phyloP scores from a whole-genome alignment of 2,797 vertebrate genomes.

The Myotis vivesi region DNA sequence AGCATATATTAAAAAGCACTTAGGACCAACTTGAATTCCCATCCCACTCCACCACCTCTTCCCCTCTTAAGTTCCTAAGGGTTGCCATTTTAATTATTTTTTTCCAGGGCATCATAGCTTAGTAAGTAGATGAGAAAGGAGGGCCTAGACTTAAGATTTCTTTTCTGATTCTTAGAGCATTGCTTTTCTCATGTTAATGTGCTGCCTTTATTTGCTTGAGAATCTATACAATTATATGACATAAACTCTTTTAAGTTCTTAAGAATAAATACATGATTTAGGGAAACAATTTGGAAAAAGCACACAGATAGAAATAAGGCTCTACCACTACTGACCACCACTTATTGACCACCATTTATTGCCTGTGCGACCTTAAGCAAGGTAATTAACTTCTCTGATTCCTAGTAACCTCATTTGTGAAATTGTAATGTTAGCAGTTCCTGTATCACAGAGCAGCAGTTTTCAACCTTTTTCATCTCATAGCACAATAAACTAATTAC shows the following conservation, averaged over 20 bases:
- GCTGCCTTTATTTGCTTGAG: neutral
- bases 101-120: neutral
- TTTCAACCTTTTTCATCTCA: neutral
- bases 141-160: neutral
- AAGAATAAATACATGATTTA: neutral
- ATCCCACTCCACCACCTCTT: no score
- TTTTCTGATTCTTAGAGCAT: neutral
- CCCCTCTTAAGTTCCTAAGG: neutral
- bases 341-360: neutral
- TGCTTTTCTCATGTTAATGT: neutral
- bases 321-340: neutral
- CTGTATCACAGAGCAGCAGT: neutral
- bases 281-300: constrained; percentile 8
- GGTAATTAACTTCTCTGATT: neutral
- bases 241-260: constrained; percentile 19
- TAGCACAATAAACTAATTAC: neutral
- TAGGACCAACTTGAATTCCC: neutral
- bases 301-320: neutral
- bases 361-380: neutral
- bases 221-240: neutral
- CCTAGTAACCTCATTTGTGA: neutral
- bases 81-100: constrained; percentile 1
- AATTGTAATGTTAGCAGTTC: neutral
- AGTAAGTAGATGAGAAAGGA: neutral
- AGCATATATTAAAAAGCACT: neutral